phyloP scores from a whole-genome alignment of 2,888 invertebrate species.

The Drosophila prolongata region DNA sequence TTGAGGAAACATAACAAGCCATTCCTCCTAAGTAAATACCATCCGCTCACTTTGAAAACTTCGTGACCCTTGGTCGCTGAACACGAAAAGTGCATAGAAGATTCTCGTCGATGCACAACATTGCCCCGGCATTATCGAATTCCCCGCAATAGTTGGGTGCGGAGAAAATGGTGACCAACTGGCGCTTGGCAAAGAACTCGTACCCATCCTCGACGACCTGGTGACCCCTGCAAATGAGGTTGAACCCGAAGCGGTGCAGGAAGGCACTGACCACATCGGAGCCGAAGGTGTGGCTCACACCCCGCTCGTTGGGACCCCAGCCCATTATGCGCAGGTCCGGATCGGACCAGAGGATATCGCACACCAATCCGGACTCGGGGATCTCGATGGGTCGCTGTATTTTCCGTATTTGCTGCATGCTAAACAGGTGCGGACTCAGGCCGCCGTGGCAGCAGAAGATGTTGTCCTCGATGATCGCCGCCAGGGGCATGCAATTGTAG shows the following conservation, averaged over 20 bases:
- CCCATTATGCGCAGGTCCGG: conserved; percentile 97
- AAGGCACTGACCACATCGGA: conserved; percentile 98
- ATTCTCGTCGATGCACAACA: conserved; percentile 99
- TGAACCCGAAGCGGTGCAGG: conserved; percentile 98
- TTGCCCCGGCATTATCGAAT: conserved; percentile 91
- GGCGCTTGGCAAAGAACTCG: conserved; percentile 98
- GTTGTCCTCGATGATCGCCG: conserved; percentile 92
- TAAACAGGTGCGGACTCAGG: conserved; percentile 94
- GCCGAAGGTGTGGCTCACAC: conserved; percentile 99
- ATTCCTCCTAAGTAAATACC: background rate
- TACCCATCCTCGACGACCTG: conserved; percentile 99
- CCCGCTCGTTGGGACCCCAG: conserved; percentile 99
- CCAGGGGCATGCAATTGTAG: conserved; percentile 96
- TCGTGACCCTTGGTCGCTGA: conserved; percentile 88
- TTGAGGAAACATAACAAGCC: background rate
- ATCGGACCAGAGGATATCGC: conserved; percentile 98
- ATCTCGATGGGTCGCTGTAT: conserved; percentile 99
- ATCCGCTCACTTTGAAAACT: no score
- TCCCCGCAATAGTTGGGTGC: conserved; percentile 97
- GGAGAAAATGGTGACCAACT: conserved; percentile 94
- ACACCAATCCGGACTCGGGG: conserved; percentile 97
- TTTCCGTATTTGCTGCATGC: conserved; percentile 98
- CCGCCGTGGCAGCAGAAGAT: conserved; percentile 92
- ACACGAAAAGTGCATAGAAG: conserved; percentile 99
- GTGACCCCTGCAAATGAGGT: conserved; percentile 87